Percentiles rank a stretch among this genome's conserved stretches.
Evolutionary conservation across 2,113 vertebrate genomes (phyloP).

Genomic region (Kryptolebias marmoratus): DNA sequence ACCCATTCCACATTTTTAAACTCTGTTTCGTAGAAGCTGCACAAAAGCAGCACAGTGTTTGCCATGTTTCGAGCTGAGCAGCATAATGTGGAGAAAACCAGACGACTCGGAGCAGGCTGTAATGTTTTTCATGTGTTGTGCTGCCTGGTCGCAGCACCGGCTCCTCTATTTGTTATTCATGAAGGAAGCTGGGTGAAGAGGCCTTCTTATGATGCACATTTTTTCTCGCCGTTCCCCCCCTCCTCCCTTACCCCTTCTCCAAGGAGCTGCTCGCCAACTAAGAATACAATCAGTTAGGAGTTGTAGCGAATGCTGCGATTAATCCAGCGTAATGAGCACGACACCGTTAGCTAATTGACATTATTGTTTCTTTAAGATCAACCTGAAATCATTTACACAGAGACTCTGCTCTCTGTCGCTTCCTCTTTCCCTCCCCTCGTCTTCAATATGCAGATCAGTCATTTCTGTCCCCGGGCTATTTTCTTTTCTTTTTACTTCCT

Average conservation of each 20-base stretch:
- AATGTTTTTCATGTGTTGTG: slow-evolving; percentile 81
- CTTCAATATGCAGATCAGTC: slow-evolving; percentile 74
- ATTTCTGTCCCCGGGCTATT: slow-evolving; percentile 76
- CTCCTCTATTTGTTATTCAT: slow-evolving; percentile 81
- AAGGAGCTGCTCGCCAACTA: slow-evolving; percentile 38
- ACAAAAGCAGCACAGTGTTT: slow-evolving; percentile 44
- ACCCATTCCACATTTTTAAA: too few species aligned
- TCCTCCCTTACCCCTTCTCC: slow-evolving; percentile 18
- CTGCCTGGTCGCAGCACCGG: slow-evolving; percentile 70
- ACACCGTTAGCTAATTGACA: slow-evolving; percentile 58
- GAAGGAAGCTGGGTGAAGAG: slow-evolving; percentile 81
- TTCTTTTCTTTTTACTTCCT: slow-evolving; percentile 52
- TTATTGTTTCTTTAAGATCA: slow-evolving; percentile 60
- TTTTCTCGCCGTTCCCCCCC: slow-evolving; percentile 44
- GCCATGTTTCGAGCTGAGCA: slow-evolving; percentile 38
- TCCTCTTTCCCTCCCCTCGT: slow-evolving; percentile 15
- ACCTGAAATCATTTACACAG: slow-evolving; percentile 37
- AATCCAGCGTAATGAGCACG: slow-evolving; percentile 46
- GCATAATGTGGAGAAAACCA: slow-evolving; percentile 59
- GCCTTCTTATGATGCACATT: slow-evolving; percentile 76
- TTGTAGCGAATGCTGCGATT: slow-evolving; percentile 48
- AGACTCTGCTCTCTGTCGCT: slow-evolving; percentile 42
- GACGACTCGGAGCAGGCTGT: slow-evolving; percentile 71
- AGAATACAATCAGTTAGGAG: slow-evolving; percentile 31
- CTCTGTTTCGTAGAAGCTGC: not conserved